Evolutionary conservation across 2,888 invertebrate species (phyloP).

Genomic region (Crioceris asparagi): DNA sequence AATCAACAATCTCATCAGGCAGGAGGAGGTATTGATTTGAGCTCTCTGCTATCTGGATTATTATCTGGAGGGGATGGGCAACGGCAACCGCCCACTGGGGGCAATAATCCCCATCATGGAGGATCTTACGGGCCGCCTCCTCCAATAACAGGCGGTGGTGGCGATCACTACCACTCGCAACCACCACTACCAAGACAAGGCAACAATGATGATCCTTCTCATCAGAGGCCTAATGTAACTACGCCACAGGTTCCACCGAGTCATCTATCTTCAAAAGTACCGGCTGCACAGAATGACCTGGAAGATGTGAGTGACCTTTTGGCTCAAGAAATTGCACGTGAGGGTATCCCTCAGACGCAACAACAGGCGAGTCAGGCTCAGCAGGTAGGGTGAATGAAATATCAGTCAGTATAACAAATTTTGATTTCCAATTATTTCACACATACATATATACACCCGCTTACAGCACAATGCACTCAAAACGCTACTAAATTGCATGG

Average conservation of each 20-base stretch:
- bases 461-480: too few relatives aligned
- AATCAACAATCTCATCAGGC: constrained; percentile 8
- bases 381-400: too few relatives aligned
- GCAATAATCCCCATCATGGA: constrained; percentile 1
- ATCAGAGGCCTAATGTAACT: too few relatives aligned
- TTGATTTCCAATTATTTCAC: too few relatives aligned
- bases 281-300: background rate
- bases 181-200: background rate
- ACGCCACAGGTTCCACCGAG: background rate
- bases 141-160: too few relatives aligned
- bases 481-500: too few relatives aligned
- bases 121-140: too few relatives aligned
- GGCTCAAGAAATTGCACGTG: constrained; percentile 10
- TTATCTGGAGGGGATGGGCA: constrained; percentile 6
- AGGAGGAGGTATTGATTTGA: constrained; percentile 10
- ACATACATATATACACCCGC: too few relatives aligned
- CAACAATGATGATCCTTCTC: background rate
- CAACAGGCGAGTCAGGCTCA: too few relatives aligned
- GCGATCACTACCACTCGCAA: background rate
- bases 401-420: too few relatives aligned
- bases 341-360: too few relatives aligned
- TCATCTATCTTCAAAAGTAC: constrained; percentile 6
- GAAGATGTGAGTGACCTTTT: constrained; percentile 15
- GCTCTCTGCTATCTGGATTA: constrained; percentile 9
- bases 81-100: constrained; percentile 4